Percentiles rank a stretch among this genome's conserved stretches.
Evolutionary conservation across 2,113 vertebrate genomes (phyloP).

Genomic region (Pedetes capensis): DNA sequence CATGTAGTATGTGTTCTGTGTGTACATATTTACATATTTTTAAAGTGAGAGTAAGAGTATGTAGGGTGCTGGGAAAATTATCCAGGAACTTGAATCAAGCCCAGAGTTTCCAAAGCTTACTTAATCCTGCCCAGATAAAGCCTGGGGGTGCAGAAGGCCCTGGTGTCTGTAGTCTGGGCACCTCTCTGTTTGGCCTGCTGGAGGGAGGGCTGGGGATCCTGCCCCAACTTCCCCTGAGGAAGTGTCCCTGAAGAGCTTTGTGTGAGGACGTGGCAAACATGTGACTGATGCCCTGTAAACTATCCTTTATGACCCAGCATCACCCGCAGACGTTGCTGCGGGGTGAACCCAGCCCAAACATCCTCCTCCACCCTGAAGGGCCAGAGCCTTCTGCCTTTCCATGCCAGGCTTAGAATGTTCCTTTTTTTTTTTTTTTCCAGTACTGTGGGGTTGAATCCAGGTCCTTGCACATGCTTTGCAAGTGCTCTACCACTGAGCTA

Average conservation of each 20-base stretch:
- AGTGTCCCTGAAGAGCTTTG: not conserved
- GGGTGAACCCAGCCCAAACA: not conserved
- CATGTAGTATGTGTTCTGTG: not conserved
- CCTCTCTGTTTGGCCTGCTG: not conserved
- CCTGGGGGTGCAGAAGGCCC: too few relatives aligned
- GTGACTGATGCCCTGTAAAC: not conserved
- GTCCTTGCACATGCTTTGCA: too few relatives aligned
- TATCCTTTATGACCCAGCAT: slow-evolving; percentile 2
- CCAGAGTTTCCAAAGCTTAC: not conserved
- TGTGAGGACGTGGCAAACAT: not conserved
- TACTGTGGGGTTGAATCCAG: too few relatives aligned
- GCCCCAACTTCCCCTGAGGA: not conserved
- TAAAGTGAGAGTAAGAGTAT: not conserved
- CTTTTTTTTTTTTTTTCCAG: too few relatives aligned
- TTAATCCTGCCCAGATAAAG: not conserved
- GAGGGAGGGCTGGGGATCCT: not conserved
- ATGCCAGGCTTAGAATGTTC: not conserved
- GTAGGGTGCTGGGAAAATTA: not conserved
- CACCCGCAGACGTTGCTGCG: slow-evolving; percentile 34
- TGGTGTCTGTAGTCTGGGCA: accelerated
- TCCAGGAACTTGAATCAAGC: not conserved
- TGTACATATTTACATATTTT: not conserved
- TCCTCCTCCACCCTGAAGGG: not conserved
- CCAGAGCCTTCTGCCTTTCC: not conserved
- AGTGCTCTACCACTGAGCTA: too few relatives aligned